Evolutionary conservation across 1,140 invertebrate species (phyloP).

Genomic region (Bombus fervidus): DNA sequence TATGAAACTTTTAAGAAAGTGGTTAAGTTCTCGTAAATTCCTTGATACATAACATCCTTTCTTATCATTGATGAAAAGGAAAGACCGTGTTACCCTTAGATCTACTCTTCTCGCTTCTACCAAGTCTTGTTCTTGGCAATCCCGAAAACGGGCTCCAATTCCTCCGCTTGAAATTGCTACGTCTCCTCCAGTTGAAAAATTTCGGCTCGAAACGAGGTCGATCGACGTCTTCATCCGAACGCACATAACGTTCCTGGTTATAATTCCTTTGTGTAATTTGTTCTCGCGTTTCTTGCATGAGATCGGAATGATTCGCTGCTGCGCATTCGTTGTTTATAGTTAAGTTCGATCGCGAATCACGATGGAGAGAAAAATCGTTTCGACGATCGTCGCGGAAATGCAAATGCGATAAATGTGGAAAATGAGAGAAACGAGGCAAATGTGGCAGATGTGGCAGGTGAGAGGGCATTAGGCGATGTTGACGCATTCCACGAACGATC

Average conservation of each 20-base stretch:
- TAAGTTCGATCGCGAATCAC: background rate
- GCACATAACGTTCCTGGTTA: accelerated
- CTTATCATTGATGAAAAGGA: constrained; percentile 57
- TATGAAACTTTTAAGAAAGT: too few species aligned
- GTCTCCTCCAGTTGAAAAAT: constrained; percentile 1
- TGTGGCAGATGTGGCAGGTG: background rate
- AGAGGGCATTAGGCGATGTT: constrained; percentile 51
- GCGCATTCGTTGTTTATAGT: background rate
- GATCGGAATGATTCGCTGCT: too few species aligned
- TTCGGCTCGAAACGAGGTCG: background rate
- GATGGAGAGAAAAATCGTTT: background rate
- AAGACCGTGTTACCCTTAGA: constrained; percentile 20
- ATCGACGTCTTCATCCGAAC: background rate
- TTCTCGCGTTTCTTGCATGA: background rate
- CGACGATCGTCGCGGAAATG: background rate
- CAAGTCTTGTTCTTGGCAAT: background rate
- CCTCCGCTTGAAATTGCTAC: background rate
- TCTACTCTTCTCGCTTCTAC: background rate
- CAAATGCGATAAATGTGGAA: background rate
- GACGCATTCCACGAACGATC: constrained; percentile 53
- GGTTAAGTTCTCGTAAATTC: background rate
- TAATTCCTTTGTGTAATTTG: background rate
- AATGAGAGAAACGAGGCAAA: background rate
- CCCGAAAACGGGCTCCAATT: constrained; percentile 8
- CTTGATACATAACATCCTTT: background rate